Percentiles rank a stretch among this genome's conserved stretches.
Conservation (phyloP, 2,113 vertebrate species). For the rabbit (Oryctolagus cuniculus) region DNA sequence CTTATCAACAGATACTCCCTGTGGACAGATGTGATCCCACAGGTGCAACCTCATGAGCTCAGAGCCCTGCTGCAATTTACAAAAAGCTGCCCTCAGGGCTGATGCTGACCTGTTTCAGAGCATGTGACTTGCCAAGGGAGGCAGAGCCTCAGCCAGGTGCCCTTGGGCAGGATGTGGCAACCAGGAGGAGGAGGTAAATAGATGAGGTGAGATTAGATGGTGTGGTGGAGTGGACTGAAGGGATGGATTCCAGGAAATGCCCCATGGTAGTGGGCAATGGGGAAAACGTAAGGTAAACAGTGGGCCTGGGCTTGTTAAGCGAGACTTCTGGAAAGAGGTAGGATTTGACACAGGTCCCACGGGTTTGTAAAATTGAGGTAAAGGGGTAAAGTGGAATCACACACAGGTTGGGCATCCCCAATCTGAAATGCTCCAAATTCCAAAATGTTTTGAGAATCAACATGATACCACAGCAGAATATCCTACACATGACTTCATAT, state of each 20-base stretch:
- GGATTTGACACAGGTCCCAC: not conserved
- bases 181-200: not conserved
- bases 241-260: slow-evolving; percentile 3
- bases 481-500: not conserved
- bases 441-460: not conserved
- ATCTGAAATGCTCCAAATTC: not conserved
- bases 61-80: not conserved
- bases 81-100: not conserved
- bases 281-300: not conserved
- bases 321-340: not conserved
- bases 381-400: not conserved
- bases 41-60: not conserved
- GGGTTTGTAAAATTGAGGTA: not conserved
- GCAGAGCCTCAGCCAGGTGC: not conserved
- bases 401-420: not conserved
- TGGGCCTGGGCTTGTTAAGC: not conserved
- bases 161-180: not conserved
- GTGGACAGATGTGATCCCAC: not conserved
- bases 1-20: not conserved
- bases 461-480: not conserved
- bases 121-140: not conserved
- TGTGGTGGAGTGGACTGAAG: not conserved
- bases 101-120: not conserved
- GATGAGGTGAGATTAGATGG: not conserved
- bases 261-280: not conserved